Evolutionary conservation across 2,113 vertebrate genomes (phyloP).

Genomic region (Campylomormyrus tamandua): DNA sequence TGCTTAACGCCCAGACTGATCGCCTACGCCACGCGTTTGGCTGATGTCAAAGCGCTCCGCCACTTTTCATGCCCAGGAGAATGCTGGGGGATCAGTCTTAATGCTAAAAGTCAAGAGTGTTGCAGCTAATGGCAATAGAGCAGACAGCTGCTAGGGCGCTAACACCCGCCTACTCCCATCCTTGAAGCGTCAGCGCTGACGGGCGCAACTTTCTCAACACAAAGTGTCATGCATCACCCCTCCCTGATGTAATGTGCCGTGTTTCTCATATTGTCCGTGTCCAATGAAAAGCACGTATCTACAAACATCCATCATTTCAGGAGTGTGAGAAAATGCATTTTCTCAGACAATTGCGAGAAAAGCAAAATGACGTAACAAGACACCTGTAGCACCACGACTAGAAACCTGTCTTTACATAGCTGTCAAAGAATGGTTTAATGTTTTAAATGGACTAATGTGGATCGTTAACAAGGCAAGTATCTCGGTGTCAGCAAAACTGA

Average conservation of each 20-base stretch:
- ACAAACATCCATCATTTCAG: background rate
- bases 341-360: background rate
- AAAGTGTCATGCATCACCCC: background rate
- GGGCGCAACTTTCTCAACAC: background rate
- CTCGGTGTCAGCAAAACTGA: background rate
- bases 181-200: background rate
- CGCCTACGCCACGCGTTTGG: background rate
- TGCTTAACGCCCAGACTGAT: background rate
- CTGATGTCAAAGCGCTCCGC: background rate
- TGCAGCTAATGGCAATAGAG: background rate
- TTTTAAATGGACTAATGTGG: background rate
- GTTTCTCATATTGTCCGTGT: background rate
- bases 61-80: background rate
- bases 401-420: background rate
- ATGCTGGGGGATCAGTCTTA: background rate
- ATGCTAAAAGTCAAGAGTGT: background rate
- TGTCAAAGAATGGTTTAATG: background rate
- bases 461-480: background rate
- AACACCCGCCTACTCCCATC: background rate
- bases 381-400: background rate
- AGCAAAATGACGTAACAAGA: background rate
- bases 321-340: background rate
- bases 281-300: background rate
- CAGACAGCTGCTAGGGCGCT: background rate
- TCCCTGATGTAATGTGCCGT: background rate